A percentile compares a stretch with the other conserved stretches of the same genome.
These are phyloP conservation scores for Hemitrygon akajei DNA, from an alignment of 2,797 vertebrate species.

Conservation along the genomic window DNA sequence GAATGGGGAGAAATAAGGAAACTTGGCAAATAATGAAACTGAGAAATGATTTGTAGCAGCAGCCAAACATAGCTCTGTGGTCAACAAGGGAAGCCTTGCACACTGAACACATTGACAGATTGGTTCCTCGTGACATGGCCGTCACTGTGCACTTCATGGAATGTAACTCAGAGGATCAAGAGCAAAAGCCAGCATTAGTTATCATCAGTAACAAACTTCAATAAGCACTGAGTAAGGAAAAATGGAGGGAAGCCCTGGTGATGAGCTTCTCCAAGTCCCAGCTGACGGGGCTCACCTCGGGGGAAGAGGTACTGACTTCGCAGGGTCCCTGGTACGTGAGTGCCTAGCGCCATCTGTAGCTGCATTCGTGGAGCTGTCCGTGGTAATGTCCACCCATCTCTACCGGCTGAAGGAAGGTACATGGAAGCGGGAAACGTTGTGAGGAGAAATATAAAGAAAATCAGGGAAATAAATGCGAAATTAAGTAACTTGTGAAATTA, in stretches of 20 bases:
- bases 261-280: neutral
- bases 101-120: conserved; percentile 15
- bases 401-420: conserved; percentile 31
- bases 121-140: neutral
- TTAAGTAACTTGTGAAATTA: conserved; percentile 26
- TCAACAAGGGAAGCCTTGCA: neutral
- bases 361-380: conserved; percentile 34
- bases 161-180: neutral
- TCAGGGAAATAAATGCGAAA: conserved; percentile 35
- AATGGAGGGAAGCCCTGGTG: neutral
- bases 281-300: conserved; percentile 29
- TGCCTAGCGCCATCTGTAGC: conserved; percentile 22
- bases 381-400: conserved; percentile 33
- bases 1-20: neutral
- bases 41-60: conserved; percentile 1
- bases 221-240: conserved; percentile 3
- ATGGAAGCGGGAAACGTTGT: conserved; percentile 23
- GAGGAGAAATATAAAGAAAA: conserved; percentile 32
- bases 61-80: conserved; percentile 6
- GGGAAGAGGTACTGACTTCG: conserved; percentile 33
- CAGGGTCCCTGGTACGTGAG: conserved; percentile 30
- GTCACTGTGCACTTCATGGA: neutral
- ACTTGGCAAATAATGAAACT: neutral
- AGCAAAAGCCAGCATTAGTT: conserved; percentile 27
- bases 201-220: conserved; percentile 20